Base-by-base conservation (phyloP, 1,140 invertebrate genomes). In the Ceratoteleas bidentatus region DNA sequence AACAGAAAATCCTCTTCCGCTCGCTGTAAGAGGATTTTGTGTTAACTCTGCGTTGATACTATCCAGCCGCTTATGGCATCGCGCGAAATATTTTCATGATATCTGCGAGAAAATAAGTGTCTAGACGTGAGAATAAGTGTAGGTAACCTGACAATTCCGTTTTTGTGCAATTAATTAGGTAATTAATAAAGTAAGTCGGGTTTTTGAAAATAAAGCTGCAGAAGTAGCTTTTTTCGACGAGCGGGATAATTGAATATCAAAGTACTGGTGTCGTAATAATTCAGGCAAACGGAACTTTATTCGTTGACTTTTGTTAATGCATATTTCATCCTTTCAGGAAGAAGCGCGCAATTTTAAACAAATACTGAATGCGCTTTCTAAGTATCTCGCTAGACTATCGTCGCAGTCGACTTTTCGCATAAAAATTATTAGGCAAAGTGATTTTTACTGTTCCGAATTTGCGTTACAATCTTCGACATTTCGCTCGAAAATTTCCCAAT, bases 11-110 rank as follows among this genome's bases (percentile, higher is more conserved):
- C 40, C 49, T 61, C 34, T 65, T 65, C 3, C 38, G 14, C 34
- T 53, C 24, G 53, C 38, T 53, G 34, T 52, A 52, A 50, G 14
- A 11, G 36, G 34, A 52, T 50, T 52, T 62, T 33, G 32, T 40
- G 33, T 24, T 60, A 32, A 45, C 38, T 60, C 47, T 33, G 2
- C 47, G 16, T 13, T 52, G 24, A 6, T 52, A 15, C 16, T 14
- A 52, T 52, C 16, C 16, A 15, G 14, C 6, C 6, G 36, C 10
- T 40, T 40, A 1, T 40, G 2, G 36, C 36, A 2, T 11, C 2
- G 36, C 10, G 36, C 36, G 36, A 6, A 40, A 11, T 40, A 11
- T 40, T 40, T 40, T 40, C 36, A 6, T 40, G 36, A 40, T 40
- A 3, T 40, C 6, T 40, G 36, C 6, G 2, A 40, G 6, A 40